Conservation (phyloP, 2,797 vertebrate species). For the Tokudaia muenninki region DNA sequence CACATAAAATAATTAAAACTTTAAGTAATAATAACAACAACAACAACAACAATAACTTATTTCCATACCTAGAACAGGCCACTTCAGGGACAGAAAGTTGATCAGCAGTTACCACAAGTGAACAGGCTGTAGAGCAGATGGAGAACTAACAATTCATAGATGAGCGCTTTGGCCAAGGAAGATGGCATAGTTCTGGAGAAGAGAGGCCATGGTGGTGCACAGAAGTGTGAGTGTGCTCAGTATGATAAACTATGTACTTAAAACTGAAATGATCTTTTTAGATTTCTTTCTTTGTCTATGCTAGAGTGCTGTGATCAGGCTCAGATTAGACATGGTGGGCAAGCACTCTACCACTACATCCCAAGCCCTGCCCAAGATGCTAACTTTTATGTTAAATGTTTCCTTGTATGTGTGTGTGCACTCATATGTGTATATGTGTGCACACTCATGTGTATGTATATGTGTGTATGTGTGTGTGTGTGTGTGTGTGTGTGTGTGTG, state of each 20-base stretch:
- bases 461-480: neutral
- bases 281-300: neutral
- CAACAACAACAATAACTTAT: neutral
- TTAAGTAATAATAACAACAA: neutral
- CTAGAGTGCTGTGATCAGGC: neutral
- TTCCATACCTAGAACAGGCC: neutral
- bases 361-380: neutral
- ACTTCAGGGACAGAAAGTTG: neutral
- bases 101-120: neutral
- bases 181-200: neutral
- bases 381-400: neutral
- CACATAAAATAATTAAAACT: neutral
- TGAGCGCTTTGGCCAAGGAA: neutral
- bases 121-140: accelerated
- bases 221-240: neutral
- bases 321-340: neutral
- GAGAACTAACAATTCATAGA: neutral
- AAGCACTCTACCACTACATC: neutral
- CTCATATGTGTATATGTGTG: neutral
- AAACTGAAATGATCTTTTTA: neutral
- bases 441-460: accelerated
- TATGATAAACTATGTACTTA: neutral
- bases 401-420: neutral
- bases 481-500: neutral
- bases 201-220: neutral